phyloP scores from a whole-genome alignment of 2,888 invertebrate species.

The Drosophila rellima region DNA sequence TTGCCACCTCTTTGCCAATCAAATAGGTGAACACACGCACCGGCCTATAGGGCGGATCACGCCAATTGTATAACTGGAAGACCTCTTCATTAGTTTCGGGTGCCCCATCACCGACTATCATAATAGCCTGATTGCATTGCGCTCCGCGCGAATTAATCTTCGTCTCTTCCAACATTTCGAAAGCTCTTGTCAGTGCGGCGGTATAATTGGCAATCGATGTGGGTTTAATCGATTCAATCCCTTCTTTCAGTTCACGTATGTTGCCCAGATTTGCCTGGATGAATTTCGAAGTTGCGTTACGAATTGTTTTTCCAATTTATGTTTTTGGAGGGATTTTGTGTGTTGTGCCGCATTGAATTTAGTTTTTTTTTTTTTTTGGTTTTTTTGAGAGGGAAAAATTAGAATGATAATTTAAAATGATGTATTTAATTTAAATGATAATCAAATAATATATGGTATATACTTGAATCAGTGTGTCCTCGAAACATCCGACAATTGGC shows the following conservation, averaged over 20 bases:
- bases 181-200: conserved; percentile 94
- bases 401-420: conserved; percentile 7
- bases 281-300: conserved; percentile 55
- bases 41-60: conserved; percentile 90
- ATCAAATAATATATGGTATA: conserved; percentile 71
- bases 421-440: conserved; percentile 23
- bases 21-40: conserved; percentile 99
- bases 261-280: conserved; percentile 93
- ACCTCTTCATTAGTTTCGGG: conserved; percentile 97
- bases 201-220: conserved; percentile 97
- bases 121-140: conserved; percentile 96
- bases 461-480: conserved; percentile 95
- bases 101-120: conserved; percentile 99
- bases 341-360: conserved; percentile 58
- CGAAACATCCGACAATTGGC: conserved; percentile 95
- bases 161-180: conserved; percentile 92
- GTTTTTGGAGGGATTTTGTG: conserved; percentile 5
- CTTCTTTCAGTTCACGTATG: conserved; percentile 92
- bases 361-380: not conserved
- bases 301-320: conserved; percentile 49
- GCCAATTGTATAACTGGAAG: conserved; percentile 96
- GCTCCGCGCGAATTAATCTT: conserved; percentile 89
- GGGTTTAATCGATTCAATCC: conserved; percentile 92
- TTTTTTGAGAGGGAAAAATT: conserved; percentile 2
- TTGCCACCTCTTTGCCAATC: conserved; percentile 97